phyloP scores from a whole-genome alignment of 2,888 invertebrate species.

The Malacosoma neustria region DNA sequence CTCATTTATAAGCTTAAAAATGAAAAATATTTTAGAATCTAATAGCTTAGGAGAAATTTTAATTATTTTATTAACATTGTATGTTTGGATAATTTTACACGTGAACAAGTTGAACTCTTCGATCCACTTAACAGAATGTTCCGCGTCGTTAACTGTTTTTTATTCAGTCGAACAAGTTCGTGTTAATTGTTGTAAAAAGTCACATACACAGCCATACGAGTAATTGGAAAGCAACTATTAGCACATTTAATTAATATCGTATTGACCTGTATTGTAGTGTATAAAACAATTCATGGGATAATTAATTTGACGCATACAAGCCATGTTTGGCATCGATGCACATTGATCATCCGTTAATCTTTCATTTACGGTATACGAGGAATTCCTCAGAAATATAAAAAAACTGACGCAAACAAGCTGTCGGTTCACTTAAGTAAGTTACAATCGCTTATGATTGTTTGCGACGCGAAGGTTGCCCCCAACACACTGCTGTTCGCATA shows the following conservation, averaged over 20 bases:
- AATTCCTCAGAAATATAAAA: too few species aligned
- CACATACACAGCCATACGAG: conserved; percentile 23
- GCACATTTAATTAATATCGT: conserved; percentile 33
- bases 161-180: conserved; percentile 27
- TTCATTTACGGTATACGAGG: background rate
- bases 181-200: conserved; percentile 44
- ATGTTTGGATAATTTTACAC: too few species aligned
- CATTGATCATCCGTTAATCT: background rate
- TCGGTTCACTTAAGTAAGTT: too few species aligned
- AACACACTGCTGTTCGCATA: too few species aligned
- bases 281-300: conserved; percentile 3
- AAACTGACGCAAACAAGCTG: too few species aligned
- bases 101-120: conserved; percentile 1
- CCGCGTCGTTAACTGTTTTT: conserved; percentile 39
- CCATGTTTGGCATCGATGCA: conserved; percentile 2
- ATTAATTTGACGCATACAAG: conserved; percentile 10
- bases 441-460: too few species aligned
- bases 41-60: too few species aligned
- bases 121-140: conserved; percentile 34
- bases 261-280: conserved; percentile 11
- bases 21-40: too few species aligned
- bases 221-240: conserved; percentile 46
- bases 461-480: too few species aligned
- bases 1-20: too few species aligned
- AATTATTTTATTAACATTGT: too few species aligned